Evolutionary conservation across 2,113 vertebrate species (phyloP).

Genomic region (Chloebia gouldiae): DNA sequence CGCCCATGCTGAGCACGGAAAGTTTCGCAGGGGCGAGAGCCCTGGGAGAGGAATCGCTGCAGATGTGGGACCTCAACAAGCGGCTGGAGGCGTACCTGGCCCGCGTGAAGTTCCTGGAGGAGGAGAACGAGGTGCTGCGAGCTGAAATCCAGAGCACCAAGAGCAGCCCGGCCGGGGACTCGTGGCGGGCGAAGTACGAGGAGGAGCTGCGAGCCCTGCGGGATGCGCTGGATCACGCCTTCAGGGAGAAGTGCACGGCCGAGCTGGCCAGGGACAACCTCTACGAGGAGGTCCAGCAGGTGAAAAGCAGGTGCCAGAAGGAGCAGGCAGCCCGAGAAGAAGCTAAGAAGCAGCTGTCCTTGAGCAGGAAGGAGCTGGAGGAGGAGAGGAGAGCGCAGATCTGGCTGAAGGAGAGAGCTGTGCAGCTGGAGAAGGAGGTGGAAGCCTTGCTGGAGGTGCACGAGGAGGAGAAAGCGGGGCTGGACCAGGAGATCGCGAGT

Average conservation of each 20-base stretch:
- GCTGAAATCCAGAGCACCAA: conserved; percentile 78
- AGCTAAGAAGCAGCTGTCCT: conserved; percentile 65
- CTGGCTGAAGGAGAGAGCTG: conserved; percentile 80
- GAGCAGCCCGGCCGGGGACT: not conserved
- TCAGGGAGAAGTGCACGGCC: conserved; percentile 77
- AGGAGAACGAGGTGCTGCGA: conserved; percentile 82
- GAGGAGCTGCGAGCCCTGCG: conserved; percentile 78
- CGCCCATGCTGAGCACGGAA: conserved; percentile 51
- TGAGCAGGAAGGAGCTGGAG: conserved; percentile 79
- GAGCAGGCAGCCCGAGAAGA: conserved; percentile 75
- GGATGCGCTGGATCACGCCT: conserved; percentile 74
- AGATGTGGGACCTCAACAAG: conserved; percentile 92
- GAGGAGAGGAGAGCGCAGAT: conserved; percentile 82
- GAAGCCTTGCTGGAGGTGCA: conserved; percentile 75
- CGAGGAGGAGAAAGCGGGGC: conserved; percentile 77
- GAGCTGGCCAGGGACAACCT: conserved; percentile 82
- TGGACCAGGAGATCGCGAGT: conserved; percentile 66
- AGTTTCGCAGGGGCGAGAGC: conserved; percentile 11
- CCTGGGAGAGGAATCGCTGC: conserved; percentile 82
- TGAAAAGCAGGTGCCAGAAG: conserved; percentile 74
- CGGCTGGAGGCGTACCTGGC: conserved; percentile 88
- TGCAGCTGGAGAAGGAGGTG: conserved; percentile 83
- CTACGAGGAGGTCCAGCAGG: conserved; percentile 73
- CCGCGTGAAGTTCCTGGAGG: conserved; percentile 87
- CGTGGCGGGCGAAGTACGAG: conserved; percentile 72